Base-by-base conservation (phyloP, 2,113 vertebrate genomes). In the Rhabdornis inornatus region DNA sequence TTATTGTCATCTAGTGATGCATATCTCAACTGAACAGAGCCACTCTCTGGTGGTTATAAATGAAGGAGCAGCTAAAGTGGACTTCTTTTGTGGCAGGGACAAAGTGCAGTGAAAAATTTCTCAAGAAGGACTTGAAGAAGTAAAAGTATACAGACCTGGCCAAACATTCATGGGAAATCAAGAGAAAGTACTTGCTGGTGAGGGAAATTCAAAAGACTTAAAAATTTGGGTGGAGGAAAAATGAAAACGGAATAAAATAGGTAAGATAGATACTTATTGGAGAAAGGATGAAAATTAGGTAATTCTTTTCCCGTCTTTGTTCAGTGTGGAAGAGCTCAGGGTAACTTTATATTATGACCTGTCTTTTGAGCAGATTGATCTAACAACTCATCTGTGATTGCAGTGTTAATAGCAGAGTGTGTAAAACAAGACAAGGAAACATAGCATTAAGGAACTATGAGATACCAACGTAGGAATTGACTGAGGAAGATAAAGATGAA, bases 181-280 rank as follows among this genome's bases (percentile, higher is more conserved):
- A 79, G 33, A 13, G 10, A 20, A 79, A 40, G 20, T 70, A 37
- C 16, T 57, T 84, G 22, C 11, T 30, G 60, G 22, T 0, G 0
- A 72, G 16, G 7, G 2, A 61, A 31, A 66, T 77, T 55, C 11
- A 50, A 31, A 71, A 80, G 3, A 35, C 9, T 7, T 71, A 0
- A 55, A 13, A 21, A 56, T 56, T 53, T 89, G 9, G 2, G 21
- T 12, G 12, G 31, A 61, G 7, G 7, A 87, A 84, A 57, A 61
- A 12, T 9, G 9, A 45, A 71, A 76, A 63, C 5, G 27, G 39
- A 76, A 8, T 4, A 7, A 68, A 76, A 11, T 35, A 33, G 14
- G 15, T 47, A 47, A 64, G 79, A 66, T 70, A 55, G 3, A 66
- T 59, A 55, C 49, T 8, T 25, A 11, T 7, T 76, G 44, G 20